Conservation (phyloP, 35 echinoderm and acorn worm species). For the Strongylocentrotus purpuratus region DNA sequence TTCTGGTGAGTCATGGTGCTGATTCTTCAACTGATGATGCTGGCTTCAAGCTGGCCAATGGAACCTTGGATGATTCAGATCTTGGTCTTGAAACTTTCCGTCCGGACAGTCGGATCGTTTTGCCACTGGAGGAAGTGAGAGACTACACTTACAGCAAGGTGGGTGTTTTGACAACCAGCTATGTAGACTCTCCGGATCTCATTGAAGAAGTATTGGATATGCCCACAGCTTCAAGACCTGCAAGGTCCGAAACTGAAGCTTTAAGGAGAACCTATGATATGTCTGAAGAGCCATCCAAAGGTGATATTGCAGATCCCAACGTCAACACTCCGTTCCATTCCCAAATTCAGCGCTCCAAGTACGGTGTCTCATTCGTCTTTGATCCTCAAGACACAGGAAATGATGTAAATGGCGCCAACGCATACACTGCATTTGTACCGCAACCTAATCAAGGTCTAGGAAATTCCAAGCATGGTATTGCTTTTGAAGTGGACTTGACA, state of each 20-base stretch:
- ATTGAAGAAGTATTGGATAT: neutral
- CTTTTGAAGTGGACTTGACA: conserved; percentile 28
- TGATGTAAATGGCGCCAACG: neutral
- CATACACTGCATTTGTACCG: neutral
- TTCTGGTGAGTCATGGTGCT: neutral
- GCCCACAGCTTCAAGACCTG: neutral
- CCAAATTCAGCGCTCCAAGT: neutral
- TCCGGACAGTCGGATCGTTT: conserved; percentile 45
- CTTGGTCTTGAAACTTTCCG: conserved; percentile 58
- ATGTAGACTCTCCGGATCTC: neutral
- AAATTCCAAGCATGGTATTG: neutral
- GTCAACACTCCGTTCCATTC: conserved; percentile 19
- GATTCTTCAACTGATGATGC: conserved; percentile 21
- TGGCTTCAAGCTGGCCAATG: neutral
- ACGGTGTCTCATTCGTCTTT: conserved; percentile 18
- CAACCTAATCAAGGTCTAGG: neutral
- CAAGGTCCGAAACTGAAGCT: neutral
- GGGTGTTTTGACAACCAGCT: neutral
- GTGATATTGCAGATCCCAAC: neutral
- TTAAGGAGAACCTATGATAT: conserved; percentile 19
- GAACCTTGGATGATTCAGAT: conserved; percentile 31
- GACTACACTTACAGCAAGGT: neutral
- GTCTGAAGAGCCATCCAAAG: neutral
- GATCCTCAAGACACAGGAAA: conserved; percentile 1
- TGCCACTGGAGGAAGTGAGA: conserved; percentile 51